phyloP scores from a whole-genome alignment of 2,888 invertebrate genomes.

The Ditylenchus weischeri region DNA sequence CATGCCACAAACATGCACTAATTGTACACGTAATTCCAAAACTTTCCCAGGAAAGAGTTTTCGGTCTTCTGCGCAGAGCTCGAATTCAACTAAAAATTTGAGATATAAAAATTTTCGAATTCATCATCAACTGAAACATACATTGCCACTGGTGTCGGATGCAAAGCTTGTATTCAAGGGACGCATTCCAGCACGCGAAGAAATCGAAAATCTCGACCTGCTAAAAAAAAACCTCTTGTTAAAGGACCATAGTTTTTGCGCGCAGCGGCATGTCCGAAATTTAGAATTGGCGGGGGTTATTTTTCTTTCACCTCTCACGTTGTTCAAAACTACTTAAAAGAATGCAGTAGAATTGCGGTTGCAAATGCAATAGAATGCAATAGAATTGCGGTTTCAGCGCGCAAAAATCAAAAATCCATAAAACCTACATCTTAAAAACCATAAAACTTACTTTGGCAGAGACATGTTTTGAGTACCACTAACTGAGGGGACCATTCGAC shows the following conservation, averaged over 20 bases:
- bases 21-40: constrained; percentile 24
- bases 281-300: no score
- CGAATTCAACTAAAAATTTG: constrained; percentile 22
- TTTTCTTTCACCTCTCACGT: no score
- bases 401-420: no score
- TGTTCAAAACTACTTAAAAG: no score
- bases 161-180: constrained; percentile 29
- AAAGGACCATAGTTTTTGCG: no score
- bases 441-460: constrained; percentile 3
- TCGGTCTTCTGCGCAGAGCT: neutral
- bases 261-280: no score
- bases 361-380: no score
- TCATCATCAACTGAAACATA: constrained; percentile 11
- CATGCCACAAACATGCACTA: neutral
- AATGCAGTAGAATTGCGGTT: no score
- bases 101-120: constrained; percentile 3
- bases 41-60: constrained; percentile 24
- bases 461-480: neutral
- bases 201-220: constrained; percentile 28
- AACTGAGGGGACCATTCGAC: constrained; percentile 6
- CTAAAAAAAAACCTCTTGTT: constrained; percentile 19
- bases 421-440: no score
- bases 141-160: constrained; percentile 20
- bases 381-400: no score
- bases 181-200: constrained; percentile 46